phyloP scores from a whole-genome alignment of 2,113 vertebrate genomes.

The Euleptes europaea region DNA sequence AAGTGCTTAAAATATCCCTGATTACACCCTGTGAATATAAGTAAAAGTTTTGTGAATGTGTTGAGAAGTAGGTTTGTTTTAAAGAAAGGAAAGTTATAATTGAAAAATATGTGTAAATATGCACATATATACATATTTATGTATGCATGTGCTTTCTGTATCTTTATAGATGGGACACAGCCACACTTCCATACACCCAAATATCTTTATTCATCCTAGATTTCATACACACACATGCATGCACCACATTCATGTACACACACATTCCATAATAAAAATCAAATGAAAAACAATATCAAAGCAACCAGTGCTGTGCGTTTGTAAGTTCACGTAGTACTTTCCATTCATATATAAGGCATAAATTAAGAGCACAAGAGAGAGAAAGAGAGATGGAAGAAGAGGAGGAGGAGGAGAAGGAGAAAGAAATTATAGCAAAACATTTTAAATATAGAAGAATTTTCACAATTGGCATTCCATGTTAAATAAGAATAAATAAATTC shows the following conservation, averaged over 20 bases:
- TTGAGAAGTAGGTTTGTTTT: not conserved
- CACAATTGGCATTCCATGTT: slow-evolving; percentile 84
- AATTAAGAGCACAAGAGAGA: slow-evolving; percentile 72
- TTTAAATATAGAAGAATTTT: slow-evolving; percentile 82
- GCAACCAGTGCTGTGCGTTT: slow-evolving; percentile 76
- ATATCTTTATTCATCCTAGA: slow-evolving; percentile 24
- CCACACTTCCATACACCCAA: slow-evolving; percentile 13
- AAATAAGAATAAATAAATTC: slow-evolving; percentile 99
- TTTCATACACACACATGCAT: slow-evolving; percentile 48
- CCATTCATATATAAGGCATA: slow-evolving; percentile 77
- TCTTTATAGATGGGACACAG: slow-evolving; percentile 10
- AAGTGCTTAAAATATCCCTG: not conserved
- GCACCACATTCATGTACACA: slow-evolving; percentile 19
- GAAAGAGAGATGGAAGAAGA: slow-evolving; percentile 62
- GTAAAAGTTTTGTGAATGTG: not conserved
- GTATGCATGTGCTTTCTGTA: slow-evolving; percentile 54
- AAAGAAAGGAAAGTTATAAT: slow-evolving; percentile 43
- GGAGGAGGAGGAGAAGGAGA: slow-evolving; percentile 39
- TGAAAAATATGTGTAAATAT: slow-evolving; percentile 54
- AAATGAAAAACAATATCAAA: slow-evolving; percentile 63
- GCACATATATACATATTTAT: slow-evolving; percentile 39
- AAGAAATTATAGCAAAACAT: slow-evolving; percentile 72
- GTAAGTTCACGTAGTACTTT: slow-evolving; percentile 79
- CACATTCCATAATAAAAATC: slow-evolving; percentile 36
- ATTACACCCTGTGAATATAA: not conserved